Percentiles rank a stretch among this genome's conserved stretches.
phyloP scores from a whole-genome alignment of 2,797 vertebrate genomes.

The Pangasius krempfi region DNA sequence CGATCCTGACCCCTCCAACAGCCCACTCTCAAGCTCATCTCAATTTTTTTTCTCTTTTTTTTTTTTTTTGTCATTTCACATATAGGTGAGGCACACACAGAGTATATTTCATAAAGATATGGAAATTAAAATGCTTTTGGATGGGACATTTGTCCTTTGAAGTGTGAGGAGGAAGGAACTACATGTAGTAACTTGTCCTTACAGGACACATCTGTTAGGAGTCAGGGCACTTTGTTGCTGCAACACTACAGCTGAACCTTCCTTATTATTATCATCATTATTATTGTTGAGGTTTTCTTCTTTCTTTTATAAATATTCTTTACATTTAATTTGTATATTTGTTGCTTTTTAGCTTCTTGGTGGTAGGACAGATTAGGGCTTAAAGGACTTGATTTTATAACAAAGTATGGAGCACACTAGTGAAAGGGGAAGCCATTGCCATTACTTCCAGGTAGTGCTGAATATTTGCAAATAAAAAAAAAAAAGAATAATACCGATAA shows the following conservation, averaged over 20 bases:
- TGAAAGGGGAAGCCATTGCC: slow-evolving; percentile 44
- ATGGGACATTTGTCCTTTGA: slow-evolving; percentile 64
- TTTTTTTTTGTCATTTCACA: slow-evolving; percentile 74
- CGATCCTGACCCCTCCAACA: slow-evolving; percentile 31
- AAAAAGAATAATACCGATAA: slow-evolving; percentile 24
- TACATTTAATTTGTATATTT: slow-evolving; percentile 57
- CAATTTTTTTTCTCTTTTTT: slow-evolving; percentile 65
- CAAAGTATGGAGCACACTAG: slow-evolving; percentile 70
- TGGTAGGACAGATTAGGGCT: slow-evolving; percentile 57
- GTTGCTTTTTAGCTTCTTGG: slow-evolving; percentile 71
- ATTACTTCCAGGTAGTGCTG: slow-evolving; percentile 47
- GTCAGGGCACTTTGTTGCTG: slow-evolving; percentile 67
- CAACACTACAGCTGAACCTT: slow-evolving; percentile 68
- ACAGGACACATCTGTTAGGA: slow-evolving; percentile 69
- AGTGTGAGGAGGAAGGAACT: slow-evolving; percentile 73
- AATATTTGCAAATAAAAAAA: slow-evolving; percentile 43
- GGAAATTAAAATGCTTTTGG: slow-evolving; percentile 66
- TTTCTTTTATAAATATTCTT: slow-evolving; percentile 15
- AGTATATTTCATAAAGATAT: slow-evolving; percentile 83
- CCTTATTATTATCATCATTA: slow-evolving; percentile 30
- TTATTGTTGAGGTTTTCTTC: not conserved
- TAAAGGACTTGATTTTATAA: slow-evolving; percentile 62
- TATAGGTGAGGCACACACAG: slow-evolving; percentile 84
- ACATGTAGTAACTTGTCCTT: slow-evolving; percentile 76
- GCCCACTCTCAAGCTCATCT: slow-evolving; percentile 47